These are phyloP conservation scores for Julus scanicus DNA, from an alignment of 2,888 invertebrate genomes.

Conservation along the genomic window DNA sequence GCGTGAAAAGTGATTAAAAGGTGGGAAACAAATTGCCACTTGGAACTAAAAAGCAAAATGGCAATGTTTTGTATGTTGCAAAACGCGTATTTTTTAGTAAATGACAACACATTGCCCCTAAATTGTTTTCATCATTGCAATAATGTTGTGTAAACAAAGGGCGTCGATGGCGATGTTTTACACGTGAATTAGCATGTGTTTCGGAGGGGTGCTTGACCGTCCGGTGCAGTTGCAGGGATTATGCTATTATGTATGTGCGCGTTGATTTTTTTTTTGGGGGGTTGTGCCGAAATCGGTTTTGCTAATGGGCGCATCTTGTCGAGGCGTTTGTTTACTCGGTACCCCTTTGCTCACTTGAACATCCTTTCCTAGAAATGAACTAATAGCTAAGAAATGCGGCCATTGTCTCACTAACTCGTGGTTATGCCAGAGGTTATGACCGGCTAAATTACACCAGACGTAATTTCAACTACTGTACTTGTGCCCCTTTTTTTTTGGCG, in stretches of 20 bases:
- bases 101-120: too few relatives aligned
- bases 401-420: neutral
- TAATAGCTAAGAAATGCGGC: conserved; percentile 12
- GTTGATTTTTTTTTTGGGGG: neutral
- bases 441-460: neutral
- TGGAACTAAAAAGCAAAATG: too few relatives aligned
- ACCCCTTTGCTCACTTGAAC: neutral
- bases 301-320: neutral
- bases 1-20: too few relatives aligned
- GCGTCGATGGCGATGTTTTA: neutral
- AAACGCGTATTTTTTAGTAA: too few relatives aligned
- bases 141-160: neutral
- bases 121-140: too few relatives aligned
- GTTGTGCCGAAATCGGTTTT: neutral
- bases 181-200: neutral
- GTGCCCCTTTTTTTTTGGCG: neutral
- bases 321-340: neutral
- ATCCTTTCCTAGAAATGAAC: neutral
- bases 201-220: neutral
- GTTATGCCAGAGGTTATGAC: neutral
- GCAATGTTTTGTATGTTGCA: too few relatives aligned
- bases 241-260: neutral
- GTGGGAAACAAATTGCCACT: too few relatives aligned
- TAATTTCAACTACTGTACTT: neutral
- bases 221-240: neutral